A percentile compares a stretch with the other conserved stretches of the same genome.
These are phyloP conservation scores for Phalacrocorax pelagicus DNA, from an alignment of 2,113 vertebrate genomes.

Conservation along the genomic window DNA sequence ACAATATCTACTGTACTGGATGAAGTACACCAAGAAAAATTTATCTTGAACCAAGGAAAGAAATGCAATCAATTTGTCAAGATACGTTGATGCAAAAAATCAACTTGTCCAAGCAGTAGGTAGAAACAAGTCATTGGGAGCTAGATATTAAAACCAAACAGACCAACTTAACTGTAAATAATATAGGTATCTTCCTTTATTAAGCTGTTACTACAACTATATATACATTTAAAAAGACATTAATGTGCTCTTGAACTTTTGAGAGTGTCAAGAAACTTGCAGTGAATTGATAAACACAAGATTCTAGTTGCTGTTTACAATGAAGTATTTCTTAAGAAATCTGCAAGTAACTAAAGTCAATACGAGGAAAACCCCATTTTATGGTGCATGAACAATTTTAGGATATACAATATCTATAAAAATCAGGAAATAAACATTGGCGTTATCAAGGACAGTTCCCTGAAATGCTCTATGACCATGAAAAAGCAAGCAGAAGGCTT, in stretches of 20 bases:
- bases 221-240: background rate
- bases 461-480: background rate
- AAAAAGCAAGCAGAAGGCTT: background rate
- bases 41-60: background rate
- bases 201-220: background rate
- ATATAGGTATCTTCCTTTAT: background rate
- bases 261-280: background rate
- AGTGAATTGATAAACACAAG: background rate
- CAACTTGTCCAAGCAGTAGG: background rate
- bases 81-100: background rate
- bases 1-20: background rate
- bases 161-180: background rate
- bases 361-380: background rate
- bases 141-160: background rate
- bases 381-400: background rate
- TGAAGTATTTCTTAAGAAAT: background rate
- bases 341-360: background rate
- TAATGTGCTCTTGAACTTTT: background rate
- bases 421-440: background rate
- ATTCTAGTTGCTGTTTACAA: background rate
- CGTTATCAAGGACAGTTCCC: background rate
- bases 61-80: background rate
- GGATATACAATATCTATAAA: background rate
- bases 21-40: background rate
- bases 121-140: background rate